Evolutionary conservation across 2,888 invertebrate species (phyloP), one percentile per base, ranked within the genome.

Genomic region (Stictocephala bisonia): DNA sequence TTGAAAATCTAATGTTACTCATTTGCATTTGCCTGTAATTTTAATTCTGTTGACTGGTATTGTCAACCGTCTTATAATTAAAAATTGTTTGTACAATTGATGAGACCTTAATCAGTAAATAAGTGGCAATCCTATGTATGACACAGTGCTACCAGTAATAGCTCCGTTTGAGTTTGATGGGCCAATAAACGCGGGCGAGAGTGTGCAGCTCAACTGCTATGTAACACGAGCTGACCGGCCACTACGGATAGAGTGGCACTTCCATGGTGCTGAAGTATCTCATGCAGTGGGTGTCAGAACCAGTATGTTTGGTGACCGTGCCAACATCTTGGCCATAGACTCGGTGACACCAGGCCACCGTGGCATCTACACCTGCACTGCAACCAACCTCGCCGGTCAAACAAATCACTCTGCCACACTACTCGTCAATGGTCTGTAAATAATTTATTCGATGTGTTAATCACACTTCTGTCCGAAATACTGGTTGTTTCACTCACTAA

Each of bases 371-470:
- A 84, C 84, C 0, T 85, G 85, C 75, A 78, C 79, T 22, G 85
- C 83, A 1, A 79, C 80, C 71, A 93, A 93, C 83, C 83, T 84
- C 58, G 91, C 89, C 56, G 90, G 89, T 68, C 83, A 86, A 73
- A 88, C 89, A 80, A 89, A 88, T 78, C 89, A 90, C 82, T 89
- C 90, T 70, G 90, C 93, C 77, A 87, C 88, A 82, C 86, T 93
- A 78, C 88, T 88, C 83, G 92, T 93, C 78, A 91, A 92, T 83
- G 92, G 92, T 92, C 84, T 27, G 71, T 27, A 6, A 29, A 27
- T 24, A n/a, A n/a, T n/a, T n/a, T n/a, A n/a, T n/a, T n/a, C n/a
- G n/a, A n/a, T n/a, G n/a, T n/a, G n/a, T n/a, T n/a, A n/a, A n/a
- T n/a, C n/a, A n/a, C n/a, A n/a, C n/a, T n/a, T n/a, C n/a, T n/a